Percentiles rank a stretch among this genome's conserved stretches.
Conservation (phyloP, 53 echinoderm and acorn worm species). For the Glandiceps talaboti region DNA sequence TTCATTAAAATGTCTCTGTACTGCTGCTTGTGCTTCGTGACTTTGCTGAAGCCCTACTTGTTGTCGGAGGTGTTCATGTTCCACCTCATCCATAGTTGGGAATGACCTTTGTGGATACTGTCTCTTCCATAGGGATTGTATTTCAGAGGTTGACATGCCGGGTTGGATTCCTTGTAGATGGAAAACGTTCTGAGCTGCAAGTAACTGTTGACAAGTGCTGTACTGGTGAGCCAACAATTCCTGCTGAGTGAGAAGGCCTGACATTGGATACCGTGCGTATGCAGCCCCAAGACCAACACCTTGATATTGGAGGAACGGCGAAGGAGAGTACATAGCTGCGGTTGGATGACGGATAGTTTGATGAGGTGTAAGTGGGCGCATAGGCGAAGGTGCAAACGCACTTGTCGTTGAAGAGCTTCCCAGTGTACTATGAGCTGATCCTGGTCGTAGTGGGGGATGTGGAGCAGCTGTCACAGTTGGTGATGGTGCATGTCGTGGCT, state of each 20-base stretch:
- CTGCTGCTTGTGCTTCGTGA: conserved; percentile 55
- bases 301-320: background rate
- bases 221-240: background rate
- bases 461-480: conserved; percentile 11
- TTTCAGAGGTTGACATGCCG: background rate
- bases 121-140: background rate
- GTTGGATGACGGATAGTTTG: background rate
- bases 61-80: background rate
- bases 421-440: conserved; percentile 65
- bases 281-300: background rate
- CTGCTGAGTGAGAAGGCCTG: background rate
- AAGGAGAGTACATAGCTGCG: background rate
- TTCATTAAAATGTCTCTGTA: conserved; percentile 96
- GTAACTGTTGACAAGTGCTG: background rate
- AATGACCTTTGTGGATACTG: background rate
- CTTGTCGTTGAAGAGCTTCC: conserved; percentile 51
- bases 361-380: background rate
- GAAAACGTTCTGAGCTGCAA: background rate
- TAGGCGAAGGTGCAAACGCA: background rate
- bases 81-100: background rate
- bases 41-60: background rate
- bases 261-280: background rate
- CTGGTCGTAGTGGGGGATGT: conserved; percentile 16
- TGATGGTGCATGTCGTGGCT: conserved; percentile 19
- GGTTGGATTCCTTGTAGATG: background rate